A percentile compares a stretch with the other conserved stretches of the same genome.
phyloP scores from a whole-genome alignment of 2,888 invertebrate species.

The Drosophila kanekoi region DNA sequence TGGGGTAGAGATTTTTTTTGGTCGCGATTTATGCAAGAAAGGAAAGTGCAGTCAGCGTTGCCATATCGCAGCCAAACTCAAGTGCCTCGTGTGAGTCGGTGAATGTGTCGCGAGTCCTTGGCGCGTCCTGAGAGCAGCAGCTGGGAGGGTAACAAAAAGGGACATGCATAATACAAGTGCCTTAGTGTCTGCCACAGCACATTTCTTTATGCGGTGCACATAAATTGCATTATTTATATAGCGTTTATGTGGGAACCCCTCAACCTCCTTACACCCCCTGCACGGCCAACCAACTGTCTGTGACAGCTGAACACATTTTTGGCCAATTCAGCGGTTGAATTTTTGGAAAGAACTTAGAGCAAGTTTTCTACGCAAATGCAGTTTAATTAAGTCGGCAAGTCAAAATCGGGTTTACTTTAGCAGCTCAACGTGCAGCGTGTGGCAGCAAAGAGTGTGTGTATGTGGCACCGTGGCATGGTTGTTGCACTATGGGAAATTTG shows the following conservation, averaged over 20 bases:
- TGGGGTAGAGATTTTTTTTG: conserved; percentile 27
- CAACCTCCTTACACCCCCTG: not conserved
- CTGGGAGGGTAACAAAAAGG: conserved; percentile 25
- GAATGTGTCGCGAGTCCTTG: conserved; percentile 23
- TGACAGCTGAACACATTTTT: conserved; percentile 59
- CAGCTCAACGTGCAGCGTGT: conserved; percentile 28
- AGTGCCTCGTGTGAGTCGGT: conserved; percentile 8
- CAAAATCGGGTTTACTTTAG: conserved; percentile 42
- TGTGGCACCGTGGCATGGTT: not conserved
- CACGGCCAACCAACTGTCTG: conserved; percentile 15
- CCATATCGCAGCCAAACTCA: conserved; percentile 30
- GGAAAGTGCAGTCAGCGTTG: conserved; percentile 35
- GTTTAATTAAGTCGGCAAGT: conserved; percentile 70
- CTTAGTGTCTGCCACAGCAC: conserved; percentile 75
- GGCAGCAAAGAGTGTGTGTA: conserved; percentile 22
- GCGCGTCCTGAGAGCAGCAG: conserved; percentile 22
- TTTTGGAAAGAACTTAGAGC: conserved; percentile 14
- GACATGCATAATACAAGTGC: conserved; percentile 77
- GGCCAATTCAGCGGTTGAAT: conserved; percentile 45
- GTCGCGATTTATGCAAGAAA: conserved; percentile 22
- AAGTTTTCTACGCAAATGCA: conserved; percentile 59
- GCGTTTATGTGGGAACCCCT: conserved; percentile 56
- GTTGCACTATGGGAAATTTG: conserved; percentile 1
- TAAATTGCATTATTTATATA: conserved; percentile 78
- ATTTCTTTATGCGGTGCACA: conserved; percentile 73